Percentiles rank a stretch among this genome's conserved stretches.
These are phyloP conservation scores for Seriola quinqueradiata DNA, from an alignment of 2,113 vertebrate species.

Conservation along the genomic window DNA sequence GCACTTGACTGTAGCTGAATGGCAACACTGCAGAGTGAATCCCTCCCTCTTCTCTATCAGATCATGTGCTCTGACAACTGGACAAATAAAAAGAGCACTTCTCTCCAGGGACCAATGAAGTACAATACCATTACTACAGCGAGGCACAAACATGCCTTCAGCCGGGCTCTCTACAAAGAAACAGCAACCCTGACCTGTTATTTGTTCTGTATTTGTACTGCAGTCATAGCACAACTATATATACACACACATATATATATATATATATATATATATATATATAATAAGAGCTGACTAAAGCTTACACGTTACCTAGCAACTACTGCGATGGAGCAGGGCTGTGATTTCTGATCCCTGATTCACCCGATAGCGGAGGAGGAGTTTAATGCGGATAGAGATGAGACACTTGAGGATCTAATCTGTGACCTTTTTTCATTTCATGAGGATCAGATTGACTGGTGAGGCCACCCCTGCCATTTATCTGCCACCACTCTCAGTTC, in stretches of 20 bases:
- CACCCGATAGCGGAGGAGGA: not conserved
- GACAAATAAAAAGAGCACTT: not conserved
- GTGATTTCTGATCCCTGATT: not conserved
- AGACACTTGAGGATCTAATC: conserved; percentile 1
- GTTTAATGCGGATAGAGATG: not conserved
- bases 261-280: too few relatives aligned
- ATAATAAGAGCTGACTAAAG: not conserved
- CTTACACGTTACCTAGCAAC: conserved; percentile 55
- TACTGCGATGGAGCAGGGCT: not conserved
- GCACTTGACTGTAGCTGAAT: not conserved
- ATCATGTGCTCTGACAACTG: not conserved
- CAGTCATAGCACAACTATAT: not conserved
- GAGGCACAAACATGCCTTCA: not conserved
- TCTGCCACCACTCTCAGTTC: not conserved
- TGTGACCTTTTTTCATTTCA: conserved; percentile 36
- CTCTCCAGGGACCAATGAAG: not conserved
- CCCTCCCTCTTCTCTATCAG: not conserved
- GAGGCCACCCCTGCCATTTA: not conserved
- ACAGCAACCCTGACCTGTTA: not conserved
- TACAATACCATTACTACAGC: not conserved
- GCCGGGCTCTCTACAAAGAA: not conserved
- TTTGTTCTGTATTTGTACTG: not conserved
- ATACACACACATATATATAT: too few relatives aligned
- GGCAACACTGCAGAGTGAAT: not conserved
- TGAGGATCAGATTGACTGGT: not conserved